Conservation (phyloP, 2,797 vertebrate species). For the Sebastes hubbsi region DNA sequence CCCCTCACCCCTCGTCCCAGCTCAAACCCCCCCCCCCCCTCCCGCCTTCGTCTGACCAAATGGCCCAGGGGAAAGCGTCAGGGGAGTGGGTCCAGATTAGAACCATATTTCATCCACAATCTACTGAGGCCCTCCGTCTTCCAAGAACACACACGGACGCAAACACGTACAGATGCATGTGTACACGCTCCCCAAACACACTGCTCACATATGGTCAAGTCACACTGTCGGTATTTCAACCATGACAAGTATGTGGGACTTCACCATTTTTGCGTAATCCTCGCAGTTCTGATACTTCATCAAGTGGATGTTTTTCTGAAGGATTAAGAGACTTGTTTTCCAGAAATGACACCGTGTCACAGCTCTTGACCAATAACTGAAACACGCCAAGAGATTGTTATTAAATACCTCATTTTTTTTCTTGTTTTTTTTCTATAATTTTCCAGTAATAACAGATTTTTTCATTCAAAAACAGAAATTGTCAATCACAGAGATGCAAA, state of each 20-base stretch:
- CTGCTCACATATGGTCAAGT: slow-evolving; percentile 52
- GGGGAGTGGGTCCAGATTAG: slow-evolving; percentile 73
- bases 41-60: slow-evolving; percentile 65
- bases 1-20: slow-evolving; percentile 36
- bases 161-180: slow-evolving; percentile 39
- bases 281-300: background rate
- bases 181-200: background rate
- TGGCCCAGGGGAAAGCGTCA: slow-evolving; percentile 54
- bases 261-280: slow-evolving; percentile 44
- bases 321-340: slow-evolving; percentile 20
- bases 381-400: background rate
- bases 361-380: slow-evolving; percentile 14
- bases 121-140: slow-evolving; percentile 26
- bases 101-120: slow-evolving; percentile 73
- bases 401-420: slow-evolving; percentile 9
- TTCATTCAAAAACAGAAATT: no score
- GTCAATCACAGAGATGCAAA: no score
- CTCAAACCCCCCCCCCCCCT: slow-evolving; percentile 35
- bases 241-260: slow-evolving; percentile 63
- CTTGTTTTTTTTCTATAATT: background rate
- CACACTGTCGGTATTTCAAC: slow-evolving; percentile 70
- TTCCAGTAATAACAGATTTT: background rate
- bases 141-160: slow-evolving; percentile 43
- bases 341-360: slow-evolving; percentile 6
- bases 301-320: slow-evolving; percentile 1